Evolutionary conservation across 2,113 vertebrate genomes (phyloP).

Genomic region (Callionymus lyra): DNA sequence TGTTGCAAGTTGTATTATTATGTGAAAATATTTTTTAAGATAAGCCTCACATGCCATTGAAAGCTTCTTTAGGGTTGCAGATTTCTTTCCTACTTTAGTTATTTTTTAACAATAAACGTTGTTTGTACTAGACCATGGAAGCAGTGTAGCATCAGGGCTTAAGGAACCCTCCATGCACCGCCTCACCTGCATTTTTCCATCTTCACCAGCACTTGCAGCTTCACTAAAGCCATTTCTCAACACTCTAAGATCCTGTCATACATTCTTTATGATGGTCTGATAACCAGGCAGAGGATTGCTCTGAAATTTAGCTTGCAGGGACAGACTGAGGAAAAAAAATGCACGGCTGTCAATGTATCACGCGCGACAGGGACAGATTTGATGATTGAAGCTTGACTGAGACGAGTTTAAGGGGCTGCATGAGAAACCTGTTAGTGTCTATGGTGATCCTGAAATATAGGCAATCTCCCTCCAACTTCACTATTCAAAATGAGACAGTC

Average conservation of each 20-base stretch:
- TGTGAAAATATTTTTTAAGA: too few species aligned
- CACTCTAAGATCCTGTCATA: conserved; percentile 48
- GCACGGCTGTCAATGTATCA: conserved; percentile 55
- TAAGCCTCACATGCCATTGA: too few species aligned
- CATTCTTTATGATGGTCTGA: conserved; percentile 54
- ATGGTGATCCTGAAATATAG: conserved; percentile 54
- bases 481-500: conserved; percentile 43
- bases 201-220: conserved; percentile 21
- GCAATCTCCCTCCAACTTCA: conserved; percentile 53
- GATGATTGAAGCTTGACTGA: conserved; percentile 47
- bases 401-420: conserved; percentile 54
- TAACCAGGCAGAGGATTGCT: conserved; percentile 35
- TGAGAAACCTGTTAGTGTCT: conserved; percentile 63
- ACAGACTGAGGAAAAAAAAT: conserved; percentile 31
- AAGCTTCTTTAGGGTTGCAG: too few species aligned
- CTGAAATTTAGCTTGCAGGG: conserved; percentile 33
- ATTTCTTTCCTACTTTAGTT: conserved; percentile 13
- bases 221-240: conserved; percentile 37
- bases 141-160: conserved; percentile 15
- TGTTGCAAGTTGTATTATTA: too few species aligned
- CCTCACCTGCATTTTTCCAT: conserved; percentile 36
- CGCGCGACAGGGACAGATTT: conserved; percentile 49
- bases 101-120: conserved; percentile 7
- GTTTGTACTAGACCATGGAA: conserved; percentile 30
- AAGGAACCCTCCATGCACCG: conserved; percentile 30